A percentile compares a stretch with the other conserved stretches of the same genome.
phyloP scores from a whole-genome alignment of 64 coral and sea anemone genomes.

The Pachyseris speciosa region DNA sequence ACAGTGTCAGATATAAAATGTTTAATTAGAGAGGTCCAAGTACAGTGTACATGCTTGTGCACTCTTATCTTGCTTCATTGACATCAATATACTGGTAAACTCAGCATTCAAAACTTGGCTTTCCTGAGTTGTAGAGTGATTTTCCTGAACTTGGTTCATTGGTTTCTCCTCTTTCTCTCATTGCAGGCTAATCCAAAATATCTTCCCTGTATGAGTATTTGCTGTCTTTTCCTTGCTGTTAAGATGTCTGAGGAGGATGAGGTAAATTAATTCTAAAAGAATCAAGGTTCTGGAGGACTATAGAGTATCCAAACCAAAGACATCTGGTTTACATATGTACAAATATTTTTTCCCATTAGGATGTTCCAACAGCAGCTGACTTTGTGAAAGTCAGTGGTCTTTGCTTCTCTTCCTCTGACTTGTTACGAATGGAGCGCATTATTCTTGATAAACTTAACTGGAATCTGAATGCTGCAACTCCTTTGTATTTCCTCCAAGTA shows the following conservation, averaged over 20 bases:
- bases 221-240: conserved; percentile 88
- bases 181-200: conserved; percentile 83
- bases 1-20: no score
- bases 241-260: conserved; percentile 97
- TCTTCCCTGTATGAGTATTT: conserved; percentile 87
- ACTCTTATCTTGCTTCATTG: no score
- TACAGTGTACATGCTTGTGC: no score
- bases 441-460: conserved; percentile 90
- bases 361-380: conserved; percentile 87
- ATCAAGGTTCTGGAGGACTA: background rate
- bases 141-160: background rate
- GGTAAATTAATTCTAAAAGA: conserved; percentile 12
- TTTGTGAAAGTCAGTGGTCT: conserved; percentile 88
- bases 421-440: conserved; percentile 90
- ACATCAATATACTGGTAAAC: no score
- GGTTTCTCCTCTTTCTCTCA: background rate
- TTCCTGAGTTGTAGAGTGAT: no score
- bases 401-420: conserved; percentile 85
- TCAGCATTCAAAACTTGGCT: no score
- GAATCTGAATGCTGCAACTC: conserved; percentile 87
- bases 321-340: background rate
- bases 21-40: no score
- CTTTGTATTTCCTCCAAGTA: conserved; percentile 89
- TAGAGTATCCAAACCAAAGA: no score
- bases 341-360: conserved; percentile 27